These are phyloP conservation scores for Noturus placidus DNA, from an alignment of 2,113 vertebrate species.

Conservation along the genomic window DNA sequence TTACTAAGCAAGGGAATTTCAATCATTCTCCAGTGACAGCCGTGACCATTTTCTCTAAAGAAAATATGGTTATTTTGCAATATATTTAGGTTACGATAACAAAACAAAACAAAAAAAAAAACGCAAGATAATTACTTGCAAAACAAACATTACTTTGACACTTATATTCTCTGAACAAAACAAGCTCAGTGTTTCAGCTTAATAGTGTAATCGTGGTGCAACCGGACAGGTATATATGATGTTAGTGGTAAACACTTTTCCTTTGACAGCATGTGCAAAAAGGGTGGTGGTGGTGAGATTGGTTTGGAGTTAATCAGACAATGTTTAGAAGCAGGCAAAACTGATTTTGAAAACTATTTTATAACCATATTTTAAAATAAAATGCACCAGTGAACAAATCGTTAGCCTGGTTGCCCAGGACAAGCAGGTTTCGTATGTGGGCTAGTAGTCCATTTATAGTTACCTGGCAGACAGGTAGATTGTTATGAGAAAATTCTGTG, in stretches of 20 bases:
- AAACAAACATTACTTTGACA: not conserved
- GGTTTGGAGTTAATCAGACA: no score
- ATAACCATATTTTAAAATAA: not conserved
- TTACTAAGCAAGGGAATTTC: not conserved
- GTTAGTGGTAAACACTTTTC: not conserved
- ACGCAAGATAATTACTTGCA: not conserved
- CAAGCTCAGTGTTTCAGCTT: not conserved
- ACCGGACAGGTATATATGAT: not conserved
- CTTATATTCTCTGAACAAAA: not conserved
- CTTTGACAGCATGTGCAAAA: not conserved
- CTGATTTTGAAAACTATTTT: not conserved
- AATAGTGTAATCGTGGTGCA: not conserved
- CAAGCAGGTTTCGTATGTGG: not conserved
- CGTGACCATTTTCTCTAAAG: not conserved
- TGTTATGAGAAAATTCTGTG: not conserved
- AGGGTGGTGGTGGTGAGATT: not conserved
- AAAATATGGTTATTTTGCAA: not conserved
- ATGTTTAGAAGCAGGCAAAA: not conserved
- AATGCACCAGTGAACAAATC: not conserved
- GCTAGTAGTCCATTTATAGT: not conserved
- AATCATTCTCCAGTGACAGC: not conserved
- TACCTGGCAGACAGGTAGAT: not conserved
- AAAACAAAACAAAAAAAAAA: not conserved
- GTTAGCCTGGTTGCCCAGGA: not conserved
- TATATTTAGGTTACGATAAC: not conserved